Evolutionary conservation across 2,113 vertebrate species (phyloP), one percentile per base, ranked within the genome.

Genomic region (Asarcornis scutulata): DNA sequence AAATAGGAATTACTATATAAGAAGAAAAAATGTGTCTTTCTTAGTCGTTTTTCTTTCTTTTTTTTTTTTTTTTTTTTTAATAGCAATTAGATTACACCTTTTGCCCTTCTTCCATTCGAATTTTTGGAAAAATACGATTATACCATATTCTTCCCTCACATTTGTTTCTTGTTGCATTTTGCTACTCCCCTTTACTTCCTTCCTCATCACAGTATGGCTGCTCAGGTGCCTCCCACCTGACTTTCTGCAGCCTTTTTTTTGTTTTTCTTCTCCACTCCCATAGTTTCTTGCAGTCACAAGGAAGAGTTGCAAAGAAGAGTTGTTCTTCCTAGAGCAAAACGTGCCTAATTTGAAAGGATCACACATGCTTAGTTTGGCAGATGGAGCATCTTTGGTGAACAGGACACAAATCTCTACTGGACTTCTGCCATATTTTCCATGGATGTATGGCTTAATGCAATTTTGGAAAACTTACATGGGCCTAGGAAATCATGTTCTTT

Each of bases 311-410:
- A 73, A 25, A 64, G 34, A 34, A 48, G 20, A 78, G 78, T 78
- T 89, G 27, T 11, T 82, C 31, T 50, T 42, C 60, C 7, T 9
- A 38, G 56, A 86, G 46, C 32, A 67, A 66, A 86, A 46, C 46
- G n/a, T 4, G 3, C 9, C 13, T 68, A 22, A 9, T 66, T 53
- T 3, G 10, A 23, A 34, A 2, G n/a, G 93, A 40, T 23, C 63
- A 81, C 81, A 75, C 82, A 3, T 29, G 74, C 87, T 25, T 62
- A 2, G 13, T 60, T 87, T 92, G 91, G 82, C 93, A 93, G 86
- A 78, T 87, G 93, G 93, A 95, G 12, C 14, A 50, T 76, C 74
- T 79, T 77, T 69, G 88, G 67, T 75, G 75, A 63, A 64, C 67
- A 79, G 90, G 82, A 85, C 75, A 74, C 23, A 52, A 56, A 14